Conservation (phyloP, 1,140 invertebrate genomes). For the Rhyacophila brunnea region DNA sequence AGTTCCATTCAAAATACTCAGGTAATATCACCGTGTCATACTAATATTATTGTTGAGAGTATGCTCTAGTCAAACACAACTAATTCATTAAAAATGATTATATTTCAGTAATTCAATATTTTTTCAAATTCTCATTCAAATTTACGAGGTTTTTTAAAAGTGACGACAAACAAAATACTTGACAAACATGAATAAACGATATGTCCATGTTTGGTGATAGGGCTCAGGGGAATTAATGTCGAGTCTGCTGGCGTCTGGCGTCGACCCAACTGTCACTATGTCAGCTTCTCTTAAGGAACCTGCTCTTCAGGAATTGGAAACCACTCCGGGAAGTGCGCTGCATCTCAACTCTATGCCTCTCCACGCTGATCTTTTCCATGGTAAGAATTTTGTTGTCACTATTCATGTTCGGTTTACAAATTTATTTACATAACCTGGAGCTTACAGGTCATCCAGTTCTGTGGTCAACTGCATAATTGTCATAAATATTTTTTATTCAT, state of each 20-base stretch:
- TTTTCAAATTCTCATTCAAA: neutral
- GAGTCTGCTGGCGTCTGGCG: conserved; percentile 3
- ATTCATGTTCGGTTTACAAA: too few relatives aligned
- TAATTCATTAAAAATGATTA: neutral
- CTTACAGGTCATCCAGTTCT: too few relatives aligned
- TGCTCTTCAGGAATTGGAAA: conserved; percentile 42
- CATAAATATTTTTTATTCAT: too few relatives aligned
- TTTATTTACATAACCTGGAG: too few relatives aligned
- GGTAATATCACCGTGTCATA: too few relatives aligned
- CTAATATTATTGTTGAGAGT: too few relatives aligned
- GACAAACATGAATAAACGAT: too few relatives aligned
- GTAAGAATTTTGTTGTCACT: neutral
- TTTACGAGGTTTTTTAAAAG: neutral
- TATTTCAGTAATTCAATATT: too few relatives aligned
- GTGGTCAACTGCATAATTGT: too few relatives aligned
- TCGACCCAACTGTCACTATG: conserved; percentile 20
- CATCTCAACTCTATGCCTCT: conserved; percentile 5
- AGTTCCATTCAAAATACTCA: conserved; percentile 39
- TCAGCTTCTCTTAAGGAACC: conserved; percentile 51
- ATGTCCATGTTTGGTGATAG: conserved; percentile 3
- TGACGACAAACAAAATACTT: too few relatives aligned
- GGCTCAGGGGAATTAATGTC: conserved; percentile 13
- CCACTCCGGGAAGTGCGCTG: conserved; percentile 25
- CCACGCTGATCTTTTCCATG: conserved; percentile 10
- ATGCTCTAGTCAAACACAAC: too few relatives aligned